phyloP scores from a whole-genome alignment of 64 coral and sea anemone species.

The Actinia tenebrosa region DNA sequence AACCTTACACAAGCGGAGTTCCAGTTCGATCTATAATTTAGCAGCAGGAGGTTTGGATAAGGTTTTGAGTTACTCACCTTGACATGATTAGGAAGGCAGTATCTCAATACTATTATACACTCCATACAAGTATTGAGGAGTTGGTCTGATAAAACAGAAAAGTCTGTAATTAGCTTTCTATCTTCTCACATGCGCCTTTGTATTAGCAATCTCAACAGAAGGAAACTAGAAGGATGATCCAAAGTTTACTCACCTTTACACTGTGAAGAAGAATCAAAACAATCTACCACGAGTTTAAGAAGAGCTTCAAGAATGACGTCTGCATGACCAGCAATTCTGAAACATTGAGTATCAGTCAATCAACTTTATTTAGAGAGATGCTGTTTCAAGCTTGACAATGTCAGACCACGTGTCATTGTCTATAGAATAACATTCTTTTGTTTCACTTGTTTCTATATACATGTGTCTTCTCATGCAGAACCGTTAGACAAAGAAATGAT shows the following conservation, averaged over 20 bases:
- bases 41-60: no score
- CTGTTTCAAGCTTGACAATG: no score
- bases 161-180: not conserved
- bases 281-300: constrained; percentile 6
- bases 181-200: no score
- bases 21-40: no score
- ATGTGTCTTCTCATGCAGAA: no score
- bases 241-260: not conserved
- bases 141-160: not conserved
- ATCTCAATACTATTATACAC: not conserved
- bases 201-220: no score
- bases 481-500: no score
- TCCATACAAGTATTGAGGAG: not conserved
- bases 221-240: not conserved
- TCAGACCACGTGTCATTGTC: no score
- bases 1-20: no score
- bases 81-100: not conserved
- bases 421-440: no score
- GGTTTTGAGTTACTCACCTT: not conserved
- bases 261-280: not conserved
- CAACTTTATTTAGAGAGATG: no score
- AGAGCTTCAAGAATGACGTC: not conserved
- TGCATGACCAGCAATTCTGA: constrained; percentile 1
- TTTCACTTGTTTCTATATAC: no score
- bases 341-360: not conserved